These are phyloP conservation scores for Zaprionus ornatus DNA, from an alignment of 1,140 invertebrate genomes.

Conservation along the genomic window DNA sequence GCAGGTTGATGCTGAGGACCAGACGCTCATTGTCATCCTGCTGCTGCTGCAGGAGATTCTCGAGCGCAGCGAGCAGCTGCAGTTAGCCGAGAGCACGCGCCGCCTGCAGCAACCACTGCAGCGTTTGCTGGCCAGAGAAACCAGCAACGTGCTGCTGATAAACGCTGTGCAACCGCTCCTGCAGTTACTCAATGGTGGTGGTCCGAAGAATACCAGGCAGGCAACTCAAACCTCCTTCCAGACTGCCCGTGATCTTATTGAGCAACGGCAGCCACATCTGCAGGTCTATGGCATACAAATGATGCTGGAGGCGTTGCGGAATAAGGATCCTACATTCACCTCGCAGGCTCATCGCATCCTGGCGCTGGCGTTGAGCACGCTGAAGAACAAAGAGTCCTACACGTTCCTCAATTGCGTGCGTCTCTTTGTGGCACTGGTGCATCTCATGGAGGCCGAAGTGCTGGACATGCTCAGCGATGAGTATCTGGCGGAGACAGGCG, in stretches of 20 bases:
- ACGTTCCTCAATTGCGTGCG: conserved; percentile 79
- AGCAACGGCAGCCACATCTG: conserved; percentile 63
- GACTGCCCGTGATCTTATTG: conserved; percentile 60
- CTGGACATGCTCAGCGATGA: conserved; percentile 73
- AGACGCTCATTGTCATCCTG: conserved; percentile 62
- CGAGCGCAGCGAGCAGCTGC: conserved; percentile 46
- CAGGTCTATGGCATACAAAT: conserved; percentile 77
- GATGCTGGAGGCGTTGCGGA: conserved; percentile 61
- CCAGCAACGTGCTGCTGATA: conserved; percentile 35
- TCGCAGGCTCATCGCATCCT: conserved; percentile 67
- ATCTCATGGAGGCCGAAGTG: conserved; percentile 73
- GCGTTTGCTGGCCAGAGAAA: conserved; percentile 32
- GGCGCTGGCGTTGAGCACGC: conserved; percentile 64
- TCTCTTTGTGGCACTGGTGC: conserved; percentile 66
- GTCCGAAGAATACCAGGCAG: background rate
- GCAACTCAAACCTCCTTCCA: conserved; percentile 39
- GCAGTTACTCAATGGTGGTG: conserved; percentile 28
- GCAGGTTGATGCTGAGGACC: conserved; percentile 37
- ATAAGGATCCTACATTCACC: conserved; percentile 55
- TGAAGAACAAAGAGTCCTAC: conserved; percentile 76
- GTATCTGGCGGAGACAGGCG: conserved; percentile 63
- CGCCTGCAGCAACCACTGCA: conserved; percentile 27
- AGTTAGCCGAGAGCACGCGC: conserved; percentile 24
- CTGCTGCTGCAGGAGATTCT: conserved; percentile 71
- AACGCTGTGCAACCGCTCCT: conserved; percentile 45